Conservation (phyloP, 2,797 vertebrate species). For the Lacerta viridis region DNA sequence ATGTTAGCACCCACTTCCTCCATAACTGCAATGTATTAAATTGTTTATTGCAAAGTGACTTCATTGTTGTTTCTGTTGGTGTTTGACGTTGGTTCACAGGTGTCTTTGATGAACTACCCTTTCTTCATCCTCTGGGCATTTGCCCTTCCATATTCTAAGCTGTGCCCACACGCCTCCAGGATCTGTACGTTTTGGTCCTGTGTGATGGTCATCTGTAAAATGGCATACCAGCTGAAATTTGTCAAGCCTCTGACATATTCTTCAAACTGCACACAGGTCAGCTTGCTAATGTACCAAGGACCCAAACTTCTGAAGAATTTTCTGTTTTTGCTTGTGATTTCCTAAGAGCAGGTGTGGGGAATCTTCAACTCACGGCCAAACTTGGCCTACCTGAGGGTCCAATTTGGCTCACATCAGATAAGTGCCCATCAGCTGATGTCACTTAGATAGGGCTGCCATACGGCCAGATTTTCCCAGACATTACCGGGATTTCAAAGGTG, state of each 20-base stretch:
- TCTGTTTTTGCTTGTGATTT: not conserved
- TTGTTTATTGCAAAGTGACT: not conserved
- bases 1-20: no score
- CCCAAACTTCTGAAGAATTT: not conserved
- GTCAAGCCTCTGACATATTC: slow-evolving; percentile 82
- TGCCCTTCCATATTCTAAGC: slow-evolving; percentile 80
- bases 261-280: slow-evolving; percentile 85
- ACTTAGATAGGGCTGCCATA: no score
- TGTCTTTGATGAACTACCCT: slow-evolving; percentile 85
- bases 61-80: not conserved
- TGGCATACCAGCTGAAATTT: slow-evolving; percentile 87
- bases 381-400: no score
- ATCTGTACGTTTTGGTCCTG: slow-evolving; percentile 84
- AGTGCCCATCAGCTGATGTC: no score
- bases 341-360: no score
- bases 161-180: slow-evolving; percentile 78
- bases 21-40: no score
- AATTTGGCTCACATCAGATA: no score
- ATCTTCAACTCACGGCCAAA: no score
- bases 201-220: slow-evolving; percentile 84
- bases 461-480: no score
- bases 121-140: slow-evolving; percentile 84
- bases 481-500: no score
- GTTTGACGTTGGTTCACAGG: slow-evolving; percentile 68
- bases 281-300: slow-evolving; percentile 38